phyloP scores from a whole-genome alignment of 2,888 invertebrate genomes.

The Melipona bicolor region DNA sequence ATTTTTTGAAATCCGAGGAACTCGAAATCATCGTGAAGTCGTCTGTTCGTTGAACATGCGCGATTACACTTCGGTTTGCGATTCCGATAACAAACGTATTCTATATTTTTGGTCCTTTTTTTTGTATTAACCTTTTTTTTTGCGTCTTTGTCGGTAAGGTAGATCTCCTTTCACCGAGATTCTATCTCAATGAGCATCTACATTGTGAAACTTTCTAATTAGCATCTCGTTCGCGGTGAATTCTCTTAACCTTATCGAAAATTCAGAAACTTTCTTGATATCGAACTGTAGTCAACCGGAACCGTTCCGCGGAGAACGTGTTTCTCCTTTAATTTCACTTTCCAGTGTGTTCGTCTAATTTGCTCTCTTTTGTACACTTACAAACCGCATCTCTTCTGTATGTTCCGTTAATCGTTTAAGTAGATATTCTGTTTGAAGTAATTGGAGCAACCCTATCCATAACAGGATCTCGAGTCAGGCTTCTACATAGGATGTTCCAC shows the following conservation, averaged over 20 bases:
- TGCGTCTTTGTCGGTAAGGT: background rate
- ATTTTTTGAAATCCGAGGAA: conserved; percentile 7
- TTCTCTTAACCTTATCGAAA: background rate
- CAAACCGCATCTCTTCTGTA: background rate
- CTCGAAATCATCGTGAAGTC: background rate
- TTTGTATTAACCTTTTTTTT: background rate
- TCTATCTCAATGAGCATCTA: background rate
- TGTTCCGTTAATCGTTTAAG: background rate
- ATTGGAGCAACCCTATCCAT: conserved; percentile 11
- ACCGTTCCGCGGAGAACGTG: background rate
- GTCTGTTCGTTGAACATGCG: background rate
- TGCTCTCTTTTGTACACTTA: background rate
- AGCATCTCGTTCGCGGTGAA: background rate
- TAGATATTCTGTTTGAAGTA: conserved; percentile 9
- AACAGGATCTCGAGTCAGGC: background rate
- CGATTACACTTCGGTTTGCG: background rate
- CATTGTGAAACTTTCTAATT: conserved; percentile 25
- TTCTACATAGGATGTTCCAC: background rate
- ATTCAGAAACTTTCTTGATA: conserved; percentile 1
- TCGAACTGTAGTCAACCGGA: background rate
- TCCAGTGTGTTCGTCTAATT: background rate
- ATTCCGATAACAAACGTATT: conserved; percentile 20
- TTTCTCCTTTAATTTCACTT: conserved; percentile 17
- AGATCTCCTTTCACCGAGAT: background rate
- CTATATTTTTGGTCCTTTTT: conserved; percentile 36